A percentile compares a stretch with the other conserved stretches of the same genome.
Evolutionary conservation across 2,797 vertebrate species (phyloP).

Genomic region (Pseudochromis fuscus): DNA sequence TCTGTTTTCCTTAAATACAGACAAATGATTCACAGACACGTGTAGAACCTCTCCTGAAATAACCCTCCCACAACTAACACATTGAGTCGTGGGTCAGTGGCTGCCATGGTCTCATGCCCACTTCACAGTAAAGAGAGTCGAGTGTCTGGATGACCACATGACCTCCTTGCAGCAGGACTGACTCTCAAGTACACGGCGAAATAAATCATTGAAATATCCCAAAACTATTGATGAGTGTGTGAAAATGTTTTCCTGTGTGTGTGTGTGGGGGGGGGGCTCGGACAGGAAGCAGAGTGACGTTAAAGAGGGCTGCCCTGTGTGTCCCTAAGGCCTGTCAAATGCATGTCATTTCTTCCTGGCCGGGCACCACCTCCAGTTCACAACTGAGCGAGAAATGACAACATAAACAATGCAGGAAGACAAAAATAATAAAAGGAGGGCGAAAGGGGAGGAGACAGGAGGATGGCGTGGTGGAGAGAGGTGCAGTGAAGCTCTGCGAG

Average conservation of each 20-base stretch:
- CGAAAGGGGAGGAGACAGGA: constrained; percentile 1
- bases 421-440: constrained; percentile 14
- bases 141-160: constrained; percentile 6
- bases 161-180: too few relatives aligned
- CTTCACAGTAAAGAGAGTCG: constrained; percentile 12
- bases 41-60: constrained; percentile 2
- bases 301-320: constrained; percentile 40
- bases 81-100: constrained; percentile 26
- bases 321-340: constrained; percentile 63
- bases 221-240: neutral
- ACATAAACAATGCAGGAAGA: constrained; percentile 18
- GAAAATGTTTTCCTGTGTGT: constrained; percentile 8
- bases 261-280: constrained; percentile 7
- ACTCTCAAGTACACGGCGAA: constrained; percentile 4
- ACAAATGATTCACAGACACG: neutral
- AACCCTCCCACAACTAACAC: constrained; percentile 10
- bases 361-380: constrained; percentile 28
- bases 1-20: constrained; percentile 11
- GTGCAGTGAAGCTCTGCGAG: neutral
- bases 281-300: constrained; percentile 39
- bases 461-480: constrained; percentile 6
- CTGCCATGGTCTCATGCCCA: constrained; percentile 19
- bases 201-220: neutral
- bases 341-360: constrained; percentile 56
- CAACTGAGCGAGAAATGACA: constrained; percentile 41